phyloP scores from a whole-genome alignment of 2,888 invertebrate genomes.

The Rhopalosiphum nymphaeae region DNA sequence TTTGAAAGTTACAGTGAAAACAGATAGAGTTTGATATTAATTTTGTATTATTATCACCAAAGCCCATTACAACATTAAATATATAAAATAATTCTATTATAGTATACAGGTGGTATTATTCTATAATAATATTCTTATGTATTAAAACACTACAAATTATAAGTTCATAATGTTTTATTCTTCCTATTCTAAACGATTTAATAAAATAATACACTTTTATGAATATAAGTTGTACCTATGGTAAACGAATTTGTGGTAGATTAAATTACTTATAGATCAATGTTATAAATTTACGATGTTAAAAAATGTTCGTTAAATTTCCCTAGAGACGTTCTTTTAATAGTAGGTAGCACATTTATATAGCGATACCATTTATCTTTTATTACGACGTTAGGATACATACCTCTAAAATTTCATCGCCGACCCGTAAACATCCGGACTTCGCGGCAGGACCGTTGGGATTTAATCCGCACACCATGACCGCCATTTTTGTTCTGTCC shows the following conservation, averaged over 20 bases:
- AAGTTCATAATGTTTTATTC: not conserved
- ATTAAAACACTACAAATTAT: not conserved
- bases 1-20: not conserved
- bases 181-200: not conserved
- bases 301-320: conserved; percentile 15
- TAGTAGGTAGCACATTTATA: not conserved
- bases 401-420: conserved; percentile 96
- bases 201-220: not conserved
- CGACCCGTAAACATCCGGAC: conserved; percentile 83
- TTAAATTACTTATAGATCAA: not conserved
- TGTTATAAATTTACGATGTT: not conserved
- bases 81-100: not conserved
- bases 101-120: not conserved
- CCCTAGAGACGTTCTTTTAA: not conserved
- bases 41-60: not conserved
- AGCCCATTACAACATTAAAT: not conserved
- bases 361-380: not conserved
- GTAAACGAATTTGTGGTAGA: not conserved
- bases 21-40: not conserved
- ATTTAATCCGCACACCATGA: conserved; percentile 95
- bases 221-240: not conserved
- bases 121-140: not conserved
- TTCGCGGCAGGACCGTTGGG: conserved; percentile 86
- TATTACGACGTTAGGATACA: conserved; percentile 66
- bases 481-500: conserved; percentile 94